phyloP scores from a whole-genome alignment of 2,888 invertebrate species.

The Eubasilissa splendida region DNA sequence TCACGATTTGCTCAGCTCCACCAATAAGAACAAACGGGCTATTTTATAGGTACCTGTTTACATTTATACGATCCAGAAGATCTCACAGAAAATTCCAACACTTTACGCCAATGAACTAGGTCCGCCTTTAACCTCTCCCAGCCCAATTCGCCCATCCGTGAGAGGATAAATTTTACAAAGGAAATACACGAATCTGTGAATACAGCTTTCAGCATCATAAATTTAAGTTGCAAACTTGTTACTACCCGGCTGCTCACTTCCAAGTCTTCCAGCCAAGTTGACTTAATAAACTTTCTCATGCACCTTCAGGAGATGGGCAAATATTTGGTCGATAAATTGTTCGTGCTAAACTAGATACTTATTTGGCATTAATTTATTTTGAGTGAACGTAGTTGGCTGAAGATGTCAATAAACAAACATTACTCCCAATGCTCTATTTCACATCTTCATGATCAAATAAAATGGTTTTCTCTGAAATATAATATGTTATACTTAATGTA shows the following conservation, averaged over 20 bases:
- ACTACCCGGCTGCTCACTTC: slow-evolving; percentile 18
- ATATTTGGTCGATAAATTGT: slow-evolving; percentile 35
- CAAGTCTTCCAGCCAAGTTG: slow-evolving; percentile 22
- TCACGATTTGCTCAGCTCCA: too few species aligned
- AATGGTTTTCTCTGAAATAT: too few species aligned
- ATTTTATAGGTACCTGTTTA: too few species aligned
- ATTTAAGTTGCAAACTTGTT: slow-evolving; percentile 50
- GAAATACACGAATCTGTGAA: slow-evolving; percentile 54
- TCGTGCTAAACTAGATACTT: slow-evolving; percentile 21
- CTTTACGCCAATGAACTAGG: too few species aligned
- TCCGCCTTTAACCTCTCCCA: background rate
- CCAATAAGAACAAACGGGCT: too few species aligned
- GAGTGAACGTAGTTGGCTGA: background rate
- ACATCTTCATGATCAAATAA: too few species aligned
- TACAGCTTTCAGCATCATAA: slow-evolving; percentile 53
- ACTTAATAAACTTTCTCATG: slow-evolving; percentile 31
- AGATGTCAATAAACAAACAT: too few species aligned
- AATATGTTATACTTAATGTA: too few species aligned
- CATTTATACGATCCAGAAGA: too few species aligned
- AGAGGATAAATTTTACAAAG: slow-evolving; percentile 51
- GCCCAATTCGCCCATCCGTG: slow-evolving; percentile 33
- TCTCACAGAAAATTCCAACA: too few species aligned
- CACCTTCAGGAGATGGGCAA: slow-evolving; percentile 21
- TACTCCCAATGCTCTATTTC: too few species aligned
- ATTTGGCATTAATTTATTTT: slow-evolving; percentile 6